Evolutionary conservation across 2,888 invertebrate species (phyloP), one percentile per base, ranked within the genome.

Genomic region (Helleia helle): DNA sequence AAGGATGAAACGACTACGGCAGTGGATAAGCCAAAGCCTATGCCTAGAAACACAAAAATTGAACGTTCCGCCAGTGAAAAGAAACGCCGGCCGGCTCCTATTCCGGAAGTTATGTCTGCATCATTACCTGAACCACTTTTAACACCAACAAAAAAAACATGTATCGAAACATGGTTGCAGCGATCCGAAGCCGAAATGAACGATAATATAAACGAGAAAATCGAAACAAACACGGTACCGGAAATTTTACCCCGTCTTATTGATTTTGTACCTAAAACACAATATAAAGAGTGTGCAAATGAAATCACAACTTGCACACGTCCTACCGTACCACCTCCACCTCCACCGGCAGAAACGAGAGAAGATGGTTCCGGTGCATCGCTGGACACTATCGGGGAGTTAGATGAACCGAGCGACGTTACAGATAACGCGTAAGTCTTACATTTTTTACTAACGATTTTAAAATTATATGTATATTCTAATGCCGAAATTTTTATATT

Each of bases 301-400:
- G 75, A 75, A 38, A 18, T 61, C 18, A 48, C 63, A 9, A 31
- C 54, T n/a, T 52, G 76, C 47, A 55, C 63, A 5, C 61, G 80
- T 15, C 80, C 80, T 1, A 80, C 75, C 2, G 65, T 73, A 0
- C 72, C 80, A 4, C 81, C 83, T 2, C 76, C 75, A 3, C 79
- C 76, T 11, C 62, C 80, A 1, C 79, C 79, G 1, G 66, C 62
- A 1, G 84, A 84, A 51, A 64, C 75, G 45, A 57, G 87, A 55
- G 75, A 89, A 80, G 88, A 87, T 63, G 84, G 84, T 39, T 80
- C 87, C 9, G 86, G 87, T 14, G 87, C 88, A 12, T 89, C 89
- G 31, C 74, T 91, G 36, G 90, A 90, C 36, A 91, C 91, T 14
- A 91, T 91, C 50, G 91, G 91, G 11, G 91, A 91, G 67, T 86